A percentile compares a stretch with the other conserved stretches of the same genome.
These are phyloP conservation scores for Chlorospingus flavigularis DNA, from an alignment of 2,797 vertebrate genomes.

Conservation along the genomic window DNA sequence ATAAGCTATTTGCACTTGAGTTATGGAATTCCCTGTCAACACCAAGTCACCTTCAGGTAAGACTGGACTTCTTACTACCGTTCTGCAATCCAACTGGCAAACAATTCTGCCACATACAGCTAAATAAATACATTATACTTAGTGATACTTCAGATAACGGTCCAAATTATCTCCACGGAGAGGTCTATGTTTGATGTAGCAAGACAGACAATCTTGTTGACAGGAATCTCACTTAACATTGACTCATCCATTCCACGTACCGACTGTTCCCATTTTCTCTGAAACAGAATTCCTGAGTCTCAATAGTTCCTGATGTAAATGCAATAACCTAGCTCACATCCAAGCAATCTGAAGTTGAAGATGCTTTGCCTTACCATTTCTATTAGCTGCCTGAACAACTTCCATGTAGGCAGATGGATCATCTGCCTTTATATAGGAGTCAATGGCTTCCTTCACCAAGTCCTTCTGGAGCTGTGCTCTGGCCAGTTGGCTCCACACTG, in stretches of 20 bases:
- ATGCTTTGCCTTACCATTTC: constrained; percentile 76
- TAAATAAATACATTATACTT: neutral
- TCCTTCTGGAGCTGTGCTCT: constrained; percentile 87
- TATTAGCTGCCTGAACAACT: constrained; percentile 86
- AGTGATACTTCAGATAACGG: neutral
- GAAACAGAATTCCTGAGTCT: neutral
- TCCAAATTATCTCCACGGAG: neutral
- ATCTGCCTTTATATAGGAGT: constrained; percentile 88
- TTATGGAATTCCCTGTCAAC: neutral
- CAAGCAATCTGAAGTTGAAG: neutral
- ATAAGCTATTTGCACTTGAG: neutral
- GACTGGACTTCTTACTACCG: neutral
- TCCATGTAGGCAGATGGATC: constrained; percentile 89
- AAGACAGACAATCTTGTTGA: neutral
- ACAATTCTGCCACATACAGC: neutral
- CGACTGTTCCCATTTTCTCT: neutral
- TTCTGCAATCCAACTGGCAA: neutral
- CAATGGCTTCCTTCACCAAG: constrained; percentile 90
- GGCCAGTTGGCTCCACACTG: constrained; percentile 89
- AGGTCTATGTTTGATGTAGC: neutral
- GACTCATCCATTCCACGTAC: neutral
- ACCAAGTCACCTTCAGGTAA: neutral
- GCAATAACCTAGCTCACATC: neutral
- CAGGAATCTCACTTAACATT: neutral
- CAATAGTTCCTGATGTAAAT: neutral